Evolutionary conservation across 1,140 invertebrate genomes (phyloP), one percentile per base, ranked within the genome.

Genomic region (Argopecten irradians): DNA sequence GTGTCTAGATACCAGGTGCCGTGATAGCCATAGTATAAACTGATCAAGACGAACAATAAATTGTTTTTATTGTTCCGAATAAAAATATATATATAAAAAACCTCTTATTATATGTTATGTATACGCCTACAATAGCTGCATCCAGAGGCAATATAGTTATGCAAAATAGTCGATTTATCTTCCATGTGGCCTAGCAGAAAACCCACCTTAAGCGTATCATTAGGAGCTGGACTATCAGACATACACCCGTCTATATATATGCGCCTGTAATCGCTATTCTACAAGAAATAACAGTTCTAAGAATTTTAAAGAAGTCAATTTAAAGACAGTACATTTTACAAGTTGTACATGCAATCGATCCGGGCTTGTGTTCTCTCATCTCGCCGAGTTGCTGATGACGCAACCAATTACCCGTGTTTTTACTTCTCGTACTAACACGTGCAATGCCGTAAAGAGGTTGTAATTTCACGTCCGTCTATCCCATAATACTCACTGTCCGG

Each of bases 331-430:
- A 71, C 55, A 71, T 71, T 16, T 11, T 46, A 1, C 2, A 46
- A 46, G 43, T 11, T 71, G 55, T 71, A n/a, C 55, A 71, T 71
- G 55, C 14, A 28, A 71, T 71, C 55, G 55, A 71, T 71, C 55
- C 5, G 55, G 16, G 55, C n/a, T n/a, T 71, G 55, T 46, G 43
- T 71, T 71, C 55, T 71, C 55, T n/a, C 55, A 71, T 16, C 16
- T 22, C 22, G 5, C 55, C n/a, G n/a, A 71, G 55, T 28, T 71
- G n/a, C 55, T n/a, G 55, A 71, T 71, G 55, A 71, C 55, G 55
- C 55, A 71, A 71, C 55, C n/a, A 71, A 71, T 71, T 71, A 71
- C 22, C 55, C n/a, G 43, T 71, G 55, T 71, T 71, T 55, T 71
- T 71, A 71, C n/a, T 71, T n/a, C n/a, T n/a, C 22, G n/a, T n/a